Base-by-base conservation (phyloP, 2,888 invertebrate genomes). In the Phlogophora meticulosa region DNA sequence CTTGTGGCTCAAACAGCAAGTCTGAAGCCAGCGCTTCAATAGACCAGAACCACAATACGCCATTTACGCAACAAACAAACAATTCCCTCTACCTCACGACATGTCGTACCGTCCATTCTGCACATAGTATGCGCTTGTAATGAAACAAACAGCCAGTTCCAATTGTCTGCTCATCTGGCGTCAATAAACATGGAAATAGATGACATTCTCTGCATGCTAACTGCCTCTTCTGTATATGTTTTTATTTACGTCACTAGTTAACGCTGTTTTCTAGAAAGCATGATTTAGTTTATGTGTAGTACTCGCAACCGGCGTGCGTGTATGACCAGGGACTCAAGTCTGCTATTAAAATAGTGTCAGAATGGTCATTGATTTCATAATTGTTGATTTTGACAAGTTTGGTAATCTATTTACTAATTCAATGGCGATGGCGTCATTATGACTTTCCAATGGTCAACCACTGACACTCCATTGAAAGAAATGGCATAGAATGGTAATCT, bases 111-210 rank as follows among this genome's bases (percentile, higher is more conserved):
- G 45, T 45, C 20, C 13, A 72, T 68, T 61, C 34, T 13, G 32
- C 11, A 40, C 34, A 40, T 32, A 52, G 45, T 72, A 68, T 72
- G 34, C 72, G 10, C 10, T 72, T 17, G 40, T 10, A 42, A 51
- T 72, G 43, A 61, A 72, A 72, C 62, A 68, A 68, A 72, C 45
- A 22, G 40, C 45, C n/a, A 40, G 11, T 38, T 15, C 40, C 51
- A 22, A 72, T 68, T 52, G 68, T 68, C 38, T 34, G 40, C 10
- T 72, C 20, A 40, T 36, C 72, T 36, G 38, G 24, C 11, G n/a
- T 36, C 28, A 20, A 34, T 46, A 72, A 68, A 68, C 73, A 68
- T 52, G 2, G 20, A 46, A 40, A 68, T 42, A 24, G 22, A 63
- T 53, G 69, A 42, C 64, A 73, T 73, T 73, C 52, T 28, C 34